Conservation (phyloP, 2,888 invertebrate genomes). For the Cataglyphis altisquamis region DNA sequence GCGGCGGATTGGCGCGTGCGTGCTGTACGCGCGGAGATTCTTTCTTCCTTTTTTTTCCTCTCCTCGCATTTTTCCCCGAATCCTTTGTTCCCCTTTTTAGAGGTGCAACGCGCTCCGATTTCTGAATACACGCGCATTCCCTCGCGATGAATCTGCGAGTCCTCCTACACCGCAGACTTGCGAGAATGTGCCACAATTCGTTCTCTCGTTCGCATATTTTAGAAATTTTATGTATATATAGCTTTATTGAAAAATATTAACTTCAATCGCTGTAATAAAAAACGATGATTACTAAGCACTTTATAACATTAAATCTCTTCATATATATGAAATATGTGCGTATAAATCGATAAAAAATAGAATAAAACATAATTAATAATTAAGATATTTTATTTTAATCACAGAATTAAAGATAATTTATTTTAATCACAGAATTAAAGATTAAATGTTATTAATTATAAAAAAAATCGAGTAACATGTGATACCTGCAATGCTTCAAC, state of each 20-base stretch:
- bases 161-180: conserved; percentile 28
- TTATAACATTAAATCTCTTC: background rate
- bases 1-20: conserved; percentile 34
- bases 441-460: background rate
- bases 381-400: background rate
- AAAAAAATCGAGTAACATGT: background rate
- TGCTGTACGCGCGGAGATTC: conserved; percentile 18
- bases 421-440: background rate
- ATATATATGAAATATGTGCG: background rate
- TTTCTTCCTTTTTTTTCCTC: background rate
- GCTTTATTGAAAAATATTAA: conserved; percentile 4
- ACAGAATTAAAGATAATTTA: background rate
- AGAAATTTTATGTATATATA: conserved; percentile 14
- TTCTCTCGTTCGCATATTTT: conserved; percentile 11
- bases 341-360: background rate
- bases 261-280: background rate
- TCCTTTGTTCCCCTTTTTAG: conserved; percentile 40
- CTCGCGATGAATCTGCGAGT: conserved; percentile 28
- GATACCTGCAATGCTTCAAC: background rate
- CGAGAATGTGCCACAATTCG: background rate
- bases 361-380: background rate
- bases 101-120: conserved; percentile 32
- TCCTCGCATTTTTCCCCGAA: conserved; percentile 6
- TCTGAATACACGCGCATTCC: conserved; percentile 50
- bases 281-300: background rate